phyloP scores from a whole-genome alignment of 2,888 invertebrate species.

The Argynnis bischoffii region DNA sequence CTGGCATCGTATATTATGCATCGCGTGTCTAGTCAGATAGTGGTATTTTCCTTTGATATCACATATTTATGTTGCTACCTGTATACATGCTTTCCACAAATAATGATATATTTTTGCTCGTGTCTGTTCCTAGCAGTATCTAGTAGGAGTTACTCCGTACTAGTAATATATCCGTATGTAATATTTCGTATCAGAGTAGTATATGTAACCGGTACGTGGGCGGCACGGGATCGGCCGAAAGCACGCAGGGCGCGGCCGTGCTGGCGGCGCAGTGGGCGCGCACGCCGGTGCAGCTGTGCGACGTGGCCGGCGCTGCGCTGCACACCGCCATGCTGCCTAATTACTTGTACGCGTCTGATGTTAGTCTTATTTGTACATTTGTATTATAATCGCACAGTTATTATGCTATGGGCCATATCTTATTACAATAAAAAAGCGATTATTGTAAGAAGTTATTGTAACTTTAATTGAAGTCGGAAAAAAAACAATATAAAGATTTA shows the following conservation, averaged over 20 bases:
- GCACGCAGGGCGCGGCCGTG: constrained; percentile 75
- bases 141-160: not conserved
- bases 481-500: no score
- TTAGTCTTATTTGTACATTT: constrained; percentile 59
- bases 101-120: no score
- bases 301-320: constrained; percentile 91
- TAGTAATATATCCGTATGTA: constrained; percentile 44
- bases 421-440: not conserved
- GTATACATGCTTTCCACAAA: no score
- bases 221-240: constrained; percentile 48
- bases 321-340: constrained; percentile 90
- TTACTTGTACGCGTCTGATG: constrained; percentile 87
- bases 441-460: not conserved
- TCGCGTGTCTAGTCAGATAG: no score
- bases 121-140: no score
- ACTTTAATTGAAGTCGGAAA: not conserved
- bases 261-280: constrained; percentile 73
- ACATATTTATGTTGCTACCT: no score
- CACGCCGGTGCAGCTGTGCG: constrained; percentile 89
- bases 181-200: constrained; percentile 55
- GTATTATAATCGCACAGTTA: no score
- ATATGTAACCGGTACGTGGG: constrained; percentile 73
- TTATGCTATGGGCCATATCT: not conserved
- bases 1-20: no score
- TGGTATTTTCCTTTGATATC: no score